phyloP scores from a whole-genome alignment of 2,113 vertebrate species.

The Pao palembangensis region DNA sequence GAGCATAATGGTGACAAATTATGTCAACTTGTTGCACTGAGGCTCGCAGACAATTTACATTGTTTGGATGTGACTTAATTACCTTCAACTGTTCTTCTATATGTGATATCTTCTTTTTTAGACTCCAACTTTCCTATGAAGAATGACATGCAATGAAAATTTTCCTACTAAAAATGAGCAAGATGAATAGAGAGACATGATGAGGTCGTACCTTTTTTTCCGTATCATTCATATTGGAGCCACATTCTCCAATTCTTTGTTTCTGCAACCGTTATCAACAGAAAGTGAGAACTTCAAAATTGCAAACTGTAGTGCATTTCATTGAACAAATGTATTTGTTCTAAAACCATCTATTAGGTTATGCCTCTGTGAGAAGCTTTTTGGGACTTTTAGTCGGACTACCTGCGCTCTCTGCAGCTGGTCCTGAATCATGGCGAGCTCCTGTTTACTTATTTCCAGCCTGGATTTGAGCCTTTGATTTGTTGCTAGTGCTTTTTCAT shows the following conservation, averaged over 20 bases:
- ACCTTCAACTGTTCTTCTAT: conserved; percentile 74
- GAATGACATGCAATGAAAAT: conserved; percentile 7
- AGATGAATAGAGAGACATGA: background rate
- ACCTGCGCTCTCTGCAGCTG: conserved; percentile 89
- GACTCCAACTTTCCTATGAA: conserved; percentile 54
- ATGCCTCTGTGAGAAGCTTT: background rate
- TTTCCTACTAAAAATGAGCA: background rate
- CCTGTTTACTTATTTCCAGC: conserved; percentile 84
- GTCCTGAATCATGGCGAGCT: conserved; percentile 80
- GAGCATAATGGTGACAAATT: conserved; percentile 59
- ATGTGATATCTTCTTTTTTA: conserved; percentile 67
- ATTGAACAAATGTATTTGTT: no score
- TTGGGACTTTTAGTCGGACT: background rate
- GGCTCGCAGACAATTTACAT: conserved; percentile 20
- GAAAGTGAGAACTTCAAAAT: conserved; percentile 1
- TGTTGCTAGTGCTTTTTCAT: conserved; percentile 85
- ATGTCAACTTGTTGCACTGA: conserved; percentile 27
- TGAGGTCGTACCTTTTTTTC: conserved; percentile 82
- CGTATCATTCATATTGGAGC: conserved; percentile 81
- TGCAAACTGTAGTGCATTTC: background rate
- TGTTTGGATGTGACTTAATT: conserved; percentile 10
- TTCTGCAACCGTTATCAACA: conserved; percentile 70
- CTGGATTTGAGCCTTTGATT: conserved; percentile 89
- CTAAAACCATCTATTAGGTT: no score
- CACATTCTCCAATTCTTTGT: conserved; percentile 62